phyloP scores from a whole-genome alignment of 2,113 vertebrate genomes.

The Struthio camelus region DNA sequence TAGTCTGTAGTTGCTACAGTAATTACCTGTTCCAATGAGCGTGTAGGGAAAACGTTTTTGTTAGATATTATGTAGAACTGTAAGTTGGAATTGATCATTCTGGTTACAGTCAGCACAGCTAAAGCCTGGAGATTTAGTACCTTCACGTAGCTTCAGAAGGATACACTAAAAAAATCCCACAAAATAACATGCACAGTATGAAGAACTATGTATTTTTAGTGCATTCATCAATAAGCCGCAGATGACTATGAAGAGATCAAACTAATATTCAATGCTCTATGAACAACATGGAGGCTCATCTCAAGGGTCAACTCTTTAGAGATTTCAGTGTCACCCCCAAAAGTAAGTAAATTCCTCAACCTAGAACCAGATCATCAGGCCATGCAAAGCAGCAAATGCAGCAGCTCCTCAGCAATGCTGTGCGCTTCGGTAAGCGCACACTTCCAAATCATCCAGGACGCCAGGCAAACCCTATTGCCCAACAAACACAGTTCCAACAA shows the following conservation, averaged over 20 bases:
- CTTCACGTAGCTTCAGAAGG: neutral
- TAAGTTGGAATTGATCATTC: neutral
- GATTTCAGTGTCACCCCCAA: neutral
- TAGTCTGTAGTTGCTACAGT: slow-evolving; percentile 75
- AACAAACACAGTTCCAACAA: neutral
- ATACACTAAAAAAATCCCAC: neutral
- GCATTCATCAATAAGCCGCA: rapidly evolving
- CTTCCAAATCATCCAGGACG: neutral
- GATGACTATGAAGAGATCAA: neutral
- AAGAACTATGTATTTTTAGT: neutral
- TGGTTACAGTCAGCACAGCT: neutral
- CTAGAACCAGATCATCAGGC: neutral
- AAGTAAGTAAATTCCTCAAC: rapidly evolving
- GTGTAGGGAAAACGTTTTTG: slow-evolving; percentile 36
- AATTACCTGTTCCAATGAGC: slow-evolving; percentile 75
- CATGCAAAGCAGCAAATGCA: neutral
- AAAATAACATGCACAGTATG: rapidly evolving
- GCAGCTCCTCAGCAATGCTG: neutral
- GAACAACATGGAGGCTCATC: neutral
- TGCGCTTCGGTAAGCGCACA: neutral
- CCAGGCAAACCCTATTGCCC: neutral
- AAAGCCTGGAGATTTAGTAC: neutral
- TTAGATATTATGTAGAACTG: neutral
- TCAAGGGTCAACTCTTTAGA: neutral
- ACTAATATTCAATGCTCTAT: neutral